phyloP scores from a whole-genome alignment of 1,140 invertebrate species.

The Meloidogyne floridensis region DNA sequence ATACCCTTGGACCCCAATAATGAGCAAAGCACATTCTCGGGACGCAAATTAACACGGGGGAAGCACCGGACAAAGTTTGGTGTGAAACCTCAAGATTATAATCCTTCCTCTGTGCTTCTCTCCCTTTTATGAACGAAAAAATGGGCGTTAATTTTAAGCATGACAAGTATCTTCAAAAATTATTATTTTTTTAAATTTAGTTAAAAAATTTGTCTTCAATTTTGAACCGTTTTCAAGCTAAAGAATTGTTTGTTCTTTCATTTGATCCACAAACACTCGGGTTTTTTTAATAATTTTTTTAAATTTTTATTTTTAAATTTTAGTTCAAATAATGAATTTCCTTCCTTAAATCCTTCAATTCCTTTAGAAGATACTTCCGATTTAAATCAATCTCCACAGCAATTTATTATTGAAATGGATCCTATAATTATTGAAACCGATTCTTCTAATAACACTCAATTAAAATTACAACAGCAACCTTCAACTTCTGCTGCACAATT shows the following conservation, averaged over 20 bases:
- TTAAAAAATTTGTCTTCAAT: conserved; percentile 29
- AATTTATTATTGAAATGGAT: conserved; percentile 32
- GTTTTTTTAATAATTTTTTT: conserved; percentile 8
- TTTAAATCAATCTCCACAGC: conserved; percentile 21
- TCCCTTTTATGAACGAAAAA: no score
- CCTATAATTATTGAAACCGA: conserved; percentile 9
- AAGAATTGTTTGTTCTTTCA: conserved; percentile 42
- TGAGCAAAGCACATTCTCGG: no score
- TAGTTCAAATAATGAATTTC: neutral
- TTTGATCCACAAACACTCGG: conserved; percentile 48
- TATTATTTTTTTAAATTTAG: conserved; percentile 31
- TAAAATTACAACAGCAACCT: neutral
- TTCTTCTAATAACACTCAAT: neutral
- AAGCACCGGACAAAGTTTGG: no score
- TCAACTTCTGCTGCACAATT: neutral
- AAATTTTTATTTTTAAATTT: conserved; percentile 11
- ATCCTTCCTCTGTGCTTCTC: no score
- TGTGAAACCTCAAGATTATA: no score
- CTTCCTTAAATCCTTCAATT: neutral
- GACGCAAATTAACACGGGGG: no score
- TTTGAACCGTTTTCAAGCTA: conserved; percentile 30
- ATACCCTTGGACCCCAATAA: no score
- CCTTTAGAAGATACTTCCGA: neutral
- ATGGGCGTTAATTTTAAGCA: no score
- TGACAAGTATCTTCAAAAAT: no score